Conservation (phyloP, 2,113 vertebrate species). For the Ictalurus furcatus region DNA sequence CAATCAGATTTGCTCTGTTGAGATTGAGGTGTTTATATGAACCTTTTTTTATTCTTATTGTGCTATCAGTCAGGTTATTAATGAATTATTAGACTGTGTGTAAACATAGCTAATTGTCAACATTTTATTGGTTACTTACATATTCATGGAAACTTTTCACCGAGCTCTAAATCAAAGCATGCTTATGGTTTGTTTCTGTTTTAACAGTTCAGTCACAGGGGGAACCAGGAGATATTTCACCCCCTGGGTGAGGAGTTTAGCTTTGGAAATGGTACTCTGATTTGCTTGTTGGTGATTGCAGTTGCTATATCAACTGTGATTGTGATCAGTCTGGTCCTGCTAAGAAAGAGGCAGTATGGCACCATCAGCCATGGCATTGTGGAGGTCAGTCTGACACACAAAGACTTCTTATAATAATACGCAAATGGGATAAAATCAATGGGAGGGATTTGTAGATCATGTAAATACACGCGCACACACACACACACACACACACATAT, state of each 20-base stretch:
- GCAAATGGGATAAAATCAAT: neutral
- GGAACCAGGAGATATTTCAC: constrained; percentile 78
- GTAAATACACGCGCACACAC: no score
- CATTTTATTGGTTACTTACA: neutral
- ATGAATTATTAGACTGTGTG: neutral
- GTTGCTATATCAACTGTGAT: constrained; percentile 95
- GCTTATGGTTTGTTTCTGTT: constrained; percentile 31
- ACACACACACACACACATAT: no score
- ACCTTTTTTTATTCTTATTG: neutral
- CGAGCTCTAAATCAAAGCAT: neutral
- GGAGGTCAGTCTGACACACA: constrained; percentile 80
- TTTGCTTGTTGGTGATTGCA: constrained; percentile 91
- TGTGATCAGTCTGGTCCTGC: constrained; percentile 94
- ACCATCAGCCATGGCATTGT: constrained; percentile 98
- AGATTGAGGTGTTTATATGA: neutral
- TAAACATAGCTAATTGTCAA: neutral
- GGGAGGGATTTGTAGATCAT: neutral
- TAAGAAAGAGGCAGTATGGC: constrained; percentile 95
- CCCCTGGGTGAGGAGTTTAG: constrained; percentile 88
- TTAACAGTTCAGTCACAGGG: constrained; percentile 41
- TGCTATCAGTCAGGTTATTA: neutral
- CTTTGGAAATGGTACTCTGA: constrained; percentile 89
- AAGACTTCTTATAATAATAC: neutral
- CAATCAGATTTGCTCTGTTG: neutral
- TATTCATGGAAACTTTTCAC: neutral